Evolutionary conservation across 2,797 vertebrate genomes (phyloP).

Genomic region (Platyrinchus mystaceus): DNA sequence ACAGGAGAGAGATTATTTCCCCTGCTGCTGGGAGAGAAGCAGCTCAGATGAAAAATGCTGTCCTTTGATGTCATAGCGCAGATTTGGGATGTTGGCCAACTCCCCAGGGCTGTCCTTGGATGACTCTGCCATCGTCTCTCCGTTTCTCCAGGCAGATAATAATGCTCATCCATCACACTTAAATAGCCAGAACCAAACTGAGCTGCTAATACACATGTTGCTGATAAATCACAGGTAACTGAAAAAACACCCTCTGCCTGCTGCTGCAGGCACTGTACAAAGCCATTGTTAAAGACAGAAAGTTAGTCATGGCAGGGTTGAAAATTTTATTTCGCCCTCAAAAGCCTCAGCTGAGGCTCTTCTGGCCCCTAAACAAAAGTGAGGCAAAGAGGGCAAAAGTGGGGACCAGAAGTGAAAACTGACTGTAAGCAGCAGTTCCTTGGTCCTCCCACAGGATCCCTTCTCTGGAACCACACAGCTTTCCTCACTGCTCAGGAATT

Average conservation of each 20-base stretch:
- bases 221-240: not conserved
- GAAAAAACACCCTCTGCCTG: not conserved
- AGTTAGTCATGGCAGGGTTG: not conserved
- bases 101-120: not conserved
- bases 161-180: not conserved
- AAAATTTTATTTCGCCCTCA: not conserved
- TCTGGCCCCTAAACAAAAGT: not conserved
- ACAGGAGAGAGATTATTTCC: not conserved
- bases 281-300: not conserved
- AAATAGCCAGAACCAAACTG: not conserved
- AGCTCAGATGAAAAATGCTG: not conserved
- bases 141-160: not conserved
- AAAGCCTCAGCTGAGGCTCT: not conserved
- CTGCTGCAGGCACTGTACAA: not conserved
- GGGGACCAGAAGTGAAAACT: not conserved
- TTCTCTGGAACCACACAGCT: not conserved
- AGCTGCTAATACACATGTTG: not conserved
- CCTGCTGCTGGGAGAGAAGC: not conserved
- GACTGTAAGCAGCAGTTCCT: not conserved
- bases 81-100: not conserved
- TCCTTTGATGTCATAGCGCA: not conserved
- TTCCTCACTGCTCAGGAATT: not conserved
- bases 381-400: not conserved
- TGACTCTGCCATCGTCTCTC: fast-evolving
- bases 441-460: not conserved